phyloP scores from a whole-genome alignment of 2,888 invertebrate genomes.

The Dicyrtomina minuta region DNA sequence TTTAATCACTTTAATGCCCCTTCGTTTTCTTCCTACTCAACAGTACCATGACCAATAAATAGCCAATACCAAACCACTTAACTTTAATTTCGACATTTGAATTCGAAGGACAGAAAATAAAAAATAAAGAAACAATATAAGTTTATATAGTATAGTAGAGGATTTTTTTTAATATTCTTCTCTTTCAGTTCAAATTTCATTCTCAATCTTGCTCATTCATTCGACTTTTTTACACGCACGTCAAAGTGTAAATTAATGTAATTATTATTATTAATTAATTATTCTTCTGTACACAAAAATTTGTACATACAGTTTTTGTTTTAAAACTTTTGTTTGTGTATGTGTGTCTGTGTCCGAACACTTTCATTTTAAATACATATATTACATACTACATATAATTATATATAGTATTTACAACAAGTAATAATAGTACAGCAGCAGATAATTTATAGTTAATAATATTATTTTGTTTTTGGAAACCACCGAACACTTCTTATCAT shows the following conservation, averaged over 20 bases:
- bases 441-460: no score
- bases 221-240: conserved; percentile 18
- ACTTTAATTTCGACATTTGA: no score
- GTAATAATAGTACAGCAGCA: no score
- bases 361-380: neutral
- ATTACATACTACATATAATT: neutral
- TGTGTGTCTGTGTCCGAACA: neutral
- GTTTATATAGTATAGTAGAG: conserved; percentile 9
- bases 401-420: no score
- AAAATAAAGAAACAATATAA: conserved; percentile 34
- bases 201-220: conserved; percentile 27
- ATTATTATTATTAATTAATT: neutral
- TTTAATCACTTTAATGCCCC: neutral
- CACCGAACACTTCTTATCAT: neutral
- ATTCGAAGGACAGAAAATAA: conserved; percentile 5
- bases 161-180: conserved; percentile 15
- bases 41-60: no score
- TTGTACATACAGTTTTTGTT: neutral
- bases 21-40: no score
- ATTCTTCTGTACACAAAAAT: neutral
- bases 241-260: no score
- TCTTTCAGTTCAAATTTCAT: conserved; percentile 30
- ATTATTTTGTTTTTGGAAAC: neutral
- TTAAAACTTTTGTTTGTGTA: neutral
- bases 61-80: no score